Evolutionary conservation across 1,140 invertebrate genomes (phyloP), one percentile per base, ranked within the genome.

Genomic region (Brachionus plicatilis): DNA sequence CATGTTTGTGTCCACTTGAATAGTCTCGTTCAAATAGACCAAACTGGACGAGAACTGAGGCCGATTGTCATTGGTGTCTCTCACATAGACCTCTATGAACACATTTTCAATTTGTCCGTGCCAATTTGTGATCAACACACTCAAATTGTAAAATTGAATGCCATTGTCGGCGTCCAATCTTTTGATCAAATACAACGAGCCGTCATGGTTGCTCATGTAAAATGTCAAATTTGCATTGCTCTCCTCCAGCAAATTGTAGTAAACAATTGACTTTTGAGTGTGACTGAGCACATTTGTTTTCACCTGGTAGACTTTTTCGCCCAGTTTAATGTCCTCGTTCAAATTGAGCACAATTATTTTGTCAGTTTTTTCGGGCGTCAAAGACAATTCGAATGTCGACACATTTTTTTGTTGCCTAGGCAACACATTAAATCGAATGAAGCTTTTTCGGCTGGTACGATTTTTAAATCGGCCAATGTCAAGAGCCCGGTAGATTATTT

Each of bases 181-280:
- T 68, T 82, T 82, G 11, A 82, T 68, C n/a, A 82, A 9, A 68
- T 82, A 82, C 33, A 82, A 68, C 4, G 53, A 65, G 11, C 79
- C 79, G 53, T 82, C 79, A n/a, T 82, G 53, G 27, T 82, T 82
- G 27, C 29, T 41, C 53, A 82, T 20, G 37, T 82, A 82, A 82
- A 82, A 82, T 17, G 79, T 82, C 33, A 20, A 47, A 37, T 82
- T 82, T 14, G 12, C 8, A 47, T 60, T 68, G 17, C 41, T 82
- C 43, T 60, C 33, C 43, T 82, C 65, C 5, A 82, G 11, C 12
- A 82, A n/a, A 41, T 43, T 82, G 33, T 29, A 82, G n/a, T 82
- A 82, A 0, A 68, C 9, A 29, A 82, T 47, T 24, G 79, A 82
- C 9, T 82, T 47, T 60, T 65, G 76, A 41, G 11, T 12, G 20